Percentiles rank a stretch among this genome's conserved stretches.
Evolutionary conservation across 2,113 vertebrate genomes (phyloP).

Genomic region (Perognathus longimembris): DNA sequence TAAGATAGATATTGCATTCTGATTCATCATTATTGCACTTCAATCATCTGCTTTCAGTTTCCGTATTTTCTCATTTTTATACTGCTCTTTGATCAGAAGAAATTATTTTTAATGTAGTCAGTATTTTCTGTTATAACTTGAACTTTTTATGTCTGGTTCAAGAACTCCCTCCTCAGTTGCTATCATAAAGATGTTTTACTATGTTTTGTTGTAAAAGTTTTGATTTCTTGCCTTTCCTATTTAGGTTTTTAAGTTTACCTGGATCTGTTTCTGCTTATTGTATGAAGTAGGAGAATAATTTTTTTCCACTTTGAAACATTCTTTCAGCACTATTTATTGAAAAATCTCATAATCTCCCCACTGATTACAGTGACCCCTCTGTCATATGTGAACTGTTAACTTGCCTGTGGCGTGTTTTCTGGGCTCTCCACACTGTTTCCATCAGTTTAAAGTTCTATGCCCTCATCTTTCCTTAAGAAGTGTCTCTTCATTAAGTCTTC

Average conservation of each 20-base stretch:
- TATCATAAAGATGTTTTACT: background rate
- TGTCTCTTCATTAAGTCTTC: conserved; percentile 20
- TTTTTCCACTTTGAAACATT: conserved; percentile 36
- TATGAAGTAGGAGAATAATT: conserved; percentile 26
- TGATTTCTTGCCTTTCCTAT: background rate
- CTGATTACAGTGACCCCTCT: background rate
- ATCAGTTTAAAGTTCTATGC: background rate
- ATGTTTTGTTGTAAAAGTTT: conserved; percentile 38
- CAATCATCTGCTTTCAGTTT: conserved; percentile 4
- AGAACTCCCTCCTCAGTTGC: background rate
- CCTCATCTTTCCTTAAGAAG: background rate
- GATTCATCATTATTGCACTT: background rate
- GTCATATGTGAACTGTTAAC: background rate
- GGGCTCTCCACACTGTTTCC: background rate
- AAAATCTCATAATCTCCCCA: background rate
- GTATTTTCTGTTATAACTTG: conserved; percentile 31
- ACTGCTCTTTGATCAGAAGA: conserved; percentile 20
- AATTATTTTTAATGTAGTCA: conserved; percentile 37
- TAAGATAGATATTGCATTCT: conserved; percentile 41
- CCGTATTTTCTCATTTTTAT: background rate
- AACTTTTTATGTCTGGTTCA: conserved; percentile 22
- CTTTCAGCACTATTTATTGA: background rate
- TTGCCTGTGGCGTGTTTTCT: background rate
- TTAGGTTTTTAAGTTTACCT: conserved; percentile 31
- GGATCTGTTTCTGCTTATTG: conserved; percentile 26